Evolutionary conservation across 1,140 invertebrate genomes (phyloP), one percentile per base, ranked within the genome.

Genomic region (Rhagoletis pomonella): DNA sequence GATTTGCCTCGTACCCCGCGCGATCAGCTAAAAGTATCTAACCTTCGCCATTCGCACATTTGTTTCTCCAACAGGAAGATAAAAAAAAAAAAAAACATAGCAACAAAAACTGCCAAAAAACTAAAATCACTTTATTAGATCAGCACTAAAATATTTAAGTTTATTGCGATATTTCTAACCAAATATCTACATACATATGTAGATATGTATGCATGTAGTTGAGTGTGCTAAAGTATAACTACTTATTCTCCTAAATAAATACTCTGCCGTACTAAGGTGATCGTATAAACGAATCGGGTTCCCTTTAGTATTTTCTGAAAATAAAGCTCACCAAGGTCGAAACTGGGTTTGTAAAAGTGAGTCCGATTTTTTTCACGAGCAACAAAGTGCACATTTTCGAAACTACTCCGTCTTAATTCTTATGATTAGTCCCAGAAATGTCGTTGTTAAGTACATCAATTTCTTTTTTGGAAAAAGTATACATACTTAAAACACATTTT

Each of bases 101-200:
- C 58, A 86, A 86, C 39, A 29, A 86, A 59, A 65, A 44, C 44
- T 86, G 73, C 17, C 17, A 81, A 81, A 62, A 81, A 81, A 58
- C 50, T 1, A 12, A 58, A 55, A 81, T 81, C 2, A 55, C 44
- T 55, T 81, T 17, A 4, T 47, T 55, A 44, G 47, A 29, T 81
- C 47, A 47, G 7, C 73, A 81, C 19, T 58, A 58, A 81, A 81
- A 44, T 81, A 81, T 81, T 81, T 81, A 55, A 58, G 73, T 81
- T 81, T 81, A 81, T 81, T 81, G 55, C 73, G 73, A 55, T 81
- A 81, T 81, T 81, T 81, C 73, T 67, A 67, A 67, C 29, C 12
- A 73, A 73, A 73, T 73, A 73, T 73, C 44, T 29, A 29, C 29
- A 29, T 29, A 29, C 29, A 29, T 29, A 29, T 29, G 29, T 29